These are phyloP conservation scores for Acholoe squamosa DNA, from an alignment of 2,888 invertebrate genomes.

Conservation along the genomic window DNA sequence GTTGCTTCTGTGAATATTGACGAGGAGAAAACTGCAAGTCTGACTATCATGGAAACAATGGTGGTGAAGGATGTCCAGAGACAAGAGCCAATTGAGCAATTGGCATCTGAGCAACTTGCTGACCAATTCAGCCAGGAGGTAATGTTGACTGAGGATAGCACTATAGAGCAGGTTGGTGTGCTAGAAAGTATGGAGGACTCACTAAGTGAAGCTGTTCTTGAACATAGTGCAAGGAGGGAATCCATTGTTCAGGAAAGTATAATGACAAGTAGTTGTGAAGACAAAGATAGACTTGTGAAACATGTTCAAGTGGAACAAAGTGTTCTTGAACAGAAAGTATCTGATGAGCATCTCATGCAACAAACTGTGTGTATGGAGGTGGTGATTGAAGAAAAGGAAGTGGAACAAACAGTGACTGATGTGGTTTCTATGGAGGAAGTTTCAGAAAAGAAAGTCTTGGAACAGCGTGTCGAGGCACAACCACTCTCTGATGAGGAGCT, in stretches of 20 bases:
- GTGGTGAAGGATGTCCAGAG: neutral
- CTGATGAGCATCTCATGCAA: neutral
- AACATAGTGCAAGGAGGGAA: neutral
- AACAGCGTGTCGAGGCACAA: neutral
- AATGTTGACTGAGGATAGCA: neutral
- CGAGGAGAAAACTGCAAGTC: neutral
- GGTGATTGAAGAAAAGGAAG: neutral
- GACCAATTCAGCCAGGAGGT: neutral
- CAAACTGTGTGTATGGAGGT: neutral
- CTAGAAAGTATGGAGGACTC: neutral
- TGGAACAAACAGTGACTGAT: neutral
- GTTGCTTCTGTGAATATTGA: neutral
- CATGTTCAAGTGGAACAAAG: slow-evolving; percentile 1
- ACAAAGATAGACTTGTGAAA: neutral
- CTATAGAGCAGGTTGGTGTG: neutral
- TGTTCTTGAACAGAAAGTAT: neutral
- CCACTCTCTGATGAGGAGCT: neutral
- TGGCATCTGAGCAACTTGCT: neutral
- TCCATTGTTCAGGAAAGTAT: neutral
- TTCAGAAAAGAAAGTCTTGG: neutral
- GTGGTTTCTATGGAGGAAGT: neutral
- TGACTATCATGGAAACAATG: neutral
- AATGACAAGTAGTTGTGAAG: neutral
- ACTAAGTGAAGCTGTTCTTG: neutral
- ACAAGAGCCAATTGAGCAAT: neutral